Evolutionary conservation across 1,140 invertebrate species (phyloP).

Genomic region (Cotesia typhae): DNA sequence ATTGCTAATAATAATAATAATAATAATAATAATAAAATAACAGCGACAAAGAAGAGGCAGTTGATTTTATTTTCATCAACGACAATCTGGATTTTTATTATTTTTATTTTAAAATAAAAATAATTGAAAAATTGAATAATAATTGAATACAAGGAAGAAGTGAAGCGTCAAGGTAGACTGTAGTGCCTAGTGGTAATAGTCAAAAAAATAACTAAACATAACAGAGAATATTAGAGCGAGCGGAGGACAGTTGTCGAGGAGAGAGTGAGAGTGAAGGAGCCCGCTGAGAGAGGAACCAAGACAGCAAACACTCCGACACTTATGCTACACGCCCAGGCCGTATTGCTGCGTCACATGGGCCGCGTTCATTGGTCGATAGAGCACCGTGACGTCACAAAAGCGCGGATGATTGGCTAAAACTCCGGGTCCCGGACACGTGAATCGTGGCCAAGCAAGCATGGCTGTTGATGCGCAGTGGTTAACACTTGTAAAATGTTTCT

Average conservation of each 20-base stretch:
- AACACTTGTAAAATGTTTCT: constrained; percentile 63
- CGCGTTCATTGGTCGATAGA: constrained; percentile 64
- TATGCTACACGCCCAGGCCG: constrained; percentile 38
- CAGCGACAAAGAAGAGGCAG: too few species aligned
- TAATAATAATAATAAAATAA: too few species aligned
- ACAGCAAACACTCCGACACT: constrained; percentile 25
- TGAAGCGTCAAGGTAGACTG: too few species aligned
- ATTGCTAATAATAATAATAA: too few species aligned
- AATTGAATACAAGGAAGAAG: too few species aligned
- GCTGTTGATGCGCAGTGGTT: constrained; percentile 66
- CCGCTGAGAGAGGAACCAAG: neutral
- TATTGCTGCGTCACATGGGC: constrained; percentile 65
- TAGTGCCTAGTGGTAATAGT: neutral
- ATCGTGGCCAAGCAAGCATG: constrained; percentile 64
- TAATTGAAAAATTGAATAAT: too few species aligned
- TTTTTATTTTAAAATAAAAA: too few species aligned
- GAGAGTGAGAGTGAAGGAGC: neutral
- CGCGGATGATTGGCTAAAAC: constrained; percentile 53
- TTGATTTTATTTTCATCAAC: too few species aligned
- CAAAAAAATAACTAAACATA: neutral
- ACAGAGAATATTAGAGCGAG: neutral
- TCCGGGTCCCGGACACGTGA: constrained; percentile 64
- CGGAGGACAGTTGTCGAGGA: neutral
- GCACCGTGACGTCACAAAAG: constrained; percentile 60
- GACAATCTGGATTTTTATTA: too few species aligned